Conservation (phyloP, 2,797 vertebrate species). For the Smutsia gigantea region DNA sequence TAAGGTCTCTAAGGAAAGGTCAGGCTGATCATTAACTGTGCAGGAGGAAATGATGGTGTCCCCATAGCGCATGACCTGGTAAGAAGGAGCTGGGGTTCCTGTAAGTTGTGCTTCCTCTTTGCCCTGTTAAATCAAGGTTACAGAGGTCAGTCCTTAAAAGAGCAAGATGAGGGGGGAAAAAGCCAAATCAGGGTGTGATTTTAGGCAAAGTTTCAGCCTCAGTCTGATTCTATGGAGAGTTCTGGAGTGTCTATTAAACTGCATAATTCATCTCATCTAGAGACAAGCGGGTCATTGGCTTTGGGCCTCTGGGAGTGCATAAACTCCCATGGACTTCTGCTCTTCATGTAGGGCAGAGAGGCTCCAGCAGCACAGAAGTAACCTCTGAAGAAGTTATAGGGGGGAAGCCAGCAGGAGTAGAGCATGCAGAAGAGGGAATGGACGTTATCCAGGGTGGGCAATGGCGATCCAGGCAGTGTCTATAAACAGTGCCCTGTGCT, state of each 20-base stretch:
- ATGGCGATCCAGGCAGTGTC: neutral
- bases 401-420: neutral
- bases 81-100: neutral
- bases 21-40: constrained; percentile 53
- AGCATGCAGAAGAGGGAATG: neutral
- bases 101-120: neutral
- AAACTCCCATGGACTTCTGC: neutral
- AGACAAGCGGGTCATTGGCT: neutral
- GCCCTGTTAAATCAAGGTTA: neutral
- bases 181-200: neutral
- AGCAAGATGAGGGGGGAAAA: neutral
- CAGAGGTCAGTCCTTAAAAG: neutral
- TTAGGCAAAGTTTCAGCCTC: neutral
- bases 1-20: constrained; percentile 68
- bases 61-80: neutral
- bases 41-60: neutral
- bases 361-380: neutral
- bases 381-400: neutral
- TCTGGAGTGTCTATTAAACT: neutral
- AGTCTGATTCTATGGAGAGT: neutral
- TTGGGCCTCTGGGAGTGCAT: accelerated
- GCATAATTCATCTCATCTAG: neutral
- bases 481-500: accelerated
- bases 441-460: accelerated
- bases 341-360: neutral